Base-by-base conservation (phyloP, 1,140 invertebrate genomes). In the Leptinotarsa undecemlineata region DNA sequence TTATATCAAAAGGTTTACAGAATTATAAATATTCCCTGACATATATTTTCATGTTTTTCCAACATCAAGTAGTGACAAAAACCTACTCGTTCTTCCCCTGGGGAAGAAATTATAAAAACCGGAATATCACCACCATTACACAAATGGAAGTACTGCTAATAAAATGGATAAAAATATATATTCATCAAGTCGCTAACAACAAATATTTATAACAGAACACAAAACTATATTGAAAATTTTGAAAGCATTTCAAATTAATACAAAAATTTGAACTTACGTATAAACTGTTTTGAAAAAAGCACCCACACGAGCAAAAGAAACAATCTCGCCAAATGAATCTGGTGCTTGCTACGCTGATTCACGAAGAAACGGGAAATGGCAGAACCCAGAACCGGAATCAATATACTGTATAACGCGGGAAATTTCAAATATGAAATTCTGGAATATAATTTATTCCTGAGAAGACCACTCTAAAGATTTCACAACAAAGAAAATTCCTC, bases 351-450 rank as follows among this genome's bases (percentile, higher is more conserved):
- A 26, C 66, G 66, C 33, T 68, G 66, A 26, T 26, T 42, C 66
- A 42, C 23, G 68, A 70, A 19, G 68, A 70, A 70, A 70, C 33
- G 48, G 68, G 68, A 70, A 70, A 70, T 68, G 48, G 68, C 68
- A 70, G 48, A 70, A 70, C 68, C 68, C 68, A 70, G 48, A 70
- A 70, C 47, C 68, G 68, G 68, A 70, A 70, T 70, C 68, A 48
- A 70, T 70, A 57, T 70, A 20, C 11, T 19, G 42, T 70, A 13
- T 8, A 15, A 57, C 47, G 68, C 68, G 68, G 68, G 68, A 70
- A 70, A 70, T 70, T 70, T 70, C 19, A 70, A 70, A 21, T 21
- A 51, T 23, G 20, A 11, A 6, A n/a, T 15, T 14, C 15, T 47
- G 23, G 42, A 68, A 42, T 68, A 19, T 8, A 11, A 42, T 47